phyloP scores from a whole-genome alignment of 2,888 invertebrate genomes.

The Drosophila nr. fundita region DNA sequence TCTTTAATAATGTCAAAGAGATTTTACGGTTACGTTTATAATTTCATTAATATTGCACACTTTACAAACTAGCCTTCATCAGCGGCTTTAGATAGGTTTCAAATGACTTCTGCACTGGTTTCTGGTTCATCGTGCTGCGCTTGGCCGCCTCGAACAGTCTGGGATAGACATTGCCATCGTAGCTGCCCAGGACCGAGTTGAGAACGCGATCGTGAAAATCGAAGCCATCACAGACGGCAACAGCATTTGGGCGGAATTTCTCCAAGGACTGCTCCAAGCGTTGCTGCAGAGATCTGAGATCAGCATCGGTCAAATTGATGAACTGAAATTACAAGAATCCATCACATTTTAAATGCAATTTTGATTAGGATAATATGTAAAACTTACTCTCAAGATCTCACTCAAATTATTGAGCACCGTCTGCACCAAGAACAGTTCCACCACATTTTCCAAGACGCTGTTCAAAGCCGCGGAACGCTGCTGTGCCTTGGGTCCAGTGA shows the following conservation, averaged over 20 bases:
- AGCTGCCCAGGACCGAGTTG: conserved; percentile 91
- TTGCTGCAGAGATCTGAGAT: conserved; percentile 86
- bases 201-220: conserved; percentile 92
- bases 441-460: conserved; percentile 89
- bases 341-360: neutral
- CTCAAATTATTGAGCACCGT: conserved; percentile 91
- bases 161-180: conserved; percentile 94
- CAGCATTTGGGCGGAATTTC: conserved; percentile 93
- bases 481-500: conserved; percentile 84
- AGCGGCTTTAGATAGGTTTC: conserved; percentile 91
- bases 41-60: neutral
- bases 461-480: conserved; percentile 87
- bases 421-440: conserved; percentile 91
- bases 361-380: neutral
- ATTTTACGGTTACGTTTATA: neutral
- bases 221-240: conserved; percentile 96
- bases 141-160: conserved; percentile 91
- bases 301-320: conserved; percentile 66
- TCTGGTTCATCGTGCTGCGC: conserved; percentile 92
- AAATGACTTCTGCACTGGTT: conserved; percentile 90
- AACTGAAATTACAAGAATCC: conserved; percentile 50
- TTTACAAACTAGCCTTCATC: conserved; percentile 90
- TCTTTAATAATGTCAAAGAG: neutral
- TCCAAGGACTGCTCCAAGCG: conserved; percentile 90
- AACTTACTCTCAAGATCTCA: conserved; percentile 91